phyloP scores from a whole-genome alignment of 2,888 invertebrate genomes.

The Drosophila mettleri region DNA sequence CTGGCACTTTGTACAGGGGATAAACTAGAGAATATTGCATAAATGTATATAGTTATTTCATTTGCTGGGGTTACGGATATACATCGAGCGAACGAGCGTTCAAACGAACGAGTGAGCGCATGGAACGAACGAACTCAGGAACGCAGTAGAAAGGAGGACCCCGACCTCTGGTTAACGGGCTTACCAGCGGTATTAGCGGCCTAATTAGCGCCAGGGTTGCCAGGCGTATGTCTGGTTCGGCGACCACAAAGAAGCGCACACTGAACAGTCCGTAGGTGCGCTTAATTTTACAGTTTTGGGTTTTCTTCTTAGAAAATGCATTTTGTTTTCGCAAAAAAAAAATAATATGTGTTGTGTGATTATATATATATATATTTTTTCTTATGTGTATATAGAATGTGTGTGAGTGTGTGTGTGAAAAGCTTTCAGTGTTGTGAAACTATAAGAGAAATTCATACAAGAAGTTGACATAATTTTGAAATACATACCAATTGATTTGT shows the following conservation, averaged over 20 bases:
- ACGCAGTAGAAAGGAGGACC: constrained; percentile 35
- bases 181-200: constrained; percentile 83
- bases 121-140: constrained; percentile 36
- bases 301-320: constrained; percentile 74
- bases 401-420: constrained; percentile 5
- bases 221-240: constrained; percentile 82
- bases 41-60: constrained; percentile 20
- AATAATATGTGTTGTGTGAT: constrained; percentile 20
- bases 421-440: constrained; percentile 50
- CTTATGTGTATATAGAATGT: constrained; percentile 19
- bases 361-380: constrained; percentile 28
- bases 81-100: constrained; percentile 54
- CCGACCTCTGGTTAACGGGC: constrained; percentile 61
- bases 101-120: constrained; percentile 25
- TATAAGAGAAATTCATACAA: constrained; percentile 58
- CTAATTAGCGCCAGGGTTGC: constrained; percentile 82
- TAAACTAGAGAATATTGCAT: constrained; percentile 16
- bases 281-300: constrained; percentile 70
- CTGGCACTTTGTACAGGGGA: constrained; percentile 68
- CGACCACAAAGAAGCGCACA: constrained; percentile 81
- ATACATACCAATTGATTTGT: constrained; percentile 83
- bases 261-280: constrained; percentile 80
- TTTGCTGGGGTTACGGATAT: constrained; percentile 60
- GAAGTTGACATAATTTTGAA: constrained; percentile 79
- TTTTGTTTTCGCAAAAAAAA: constrained; percentile 37